Evolutionary conservation across 2,797 vertebrate genomes (phyloP).

Genomic region (Sus cebifrons): DNA sequence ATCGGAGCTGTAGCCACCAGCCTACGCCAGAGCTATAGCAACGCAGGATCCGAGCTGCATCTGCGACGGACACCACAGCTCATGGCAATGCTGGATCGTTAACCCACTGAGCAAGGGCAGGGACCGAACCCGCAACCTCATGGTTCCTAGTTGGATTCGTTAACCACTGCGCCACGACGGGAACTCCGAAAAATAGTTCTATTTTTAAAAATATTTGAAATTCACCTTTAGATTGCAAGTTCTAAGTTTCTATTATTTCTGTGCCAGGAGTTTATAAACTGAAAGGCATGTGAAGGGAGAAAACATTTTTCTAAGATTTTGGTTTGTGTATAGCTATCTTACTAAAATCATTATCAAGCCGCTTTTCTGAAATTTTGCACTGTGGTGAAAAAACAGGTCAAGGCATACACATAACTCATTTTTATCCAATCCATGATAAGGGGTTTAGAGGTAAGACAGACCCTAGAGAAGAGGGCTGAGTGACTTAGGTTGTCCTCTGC

Average conservation of each 20-base stretch:
- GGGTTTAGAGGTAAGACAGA: neutral
- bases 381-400: neutral
- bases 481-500: neutral
- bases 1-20: no score
- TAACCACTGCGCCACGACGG: no score
- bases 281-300: neutral
- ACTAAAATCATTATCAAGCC: neutral
- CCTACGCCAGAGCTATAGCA: no score
- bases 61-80: no score
- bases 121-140: no score
- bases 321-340: neutral
- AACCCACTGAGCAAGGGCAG: no score
- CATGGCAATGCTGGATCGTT: no score
- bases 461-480: neutral
- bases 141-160: no score
- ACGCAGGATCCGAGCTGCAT: no score
- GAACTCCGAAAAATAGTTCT: neutral
- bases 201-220: neutral
- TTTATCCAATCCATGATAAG: neutral
- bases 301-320: neutral
- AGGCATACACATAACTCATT: neutral
- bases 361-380: neutral
- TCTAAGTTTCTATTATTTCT: constrained; percentile 1
- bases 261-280: neutral
- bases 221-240: neutral